phyloP scores from a whole-genome alignment of 2,797 vertebrate species.

The Muscicapa comitata region DNA sequence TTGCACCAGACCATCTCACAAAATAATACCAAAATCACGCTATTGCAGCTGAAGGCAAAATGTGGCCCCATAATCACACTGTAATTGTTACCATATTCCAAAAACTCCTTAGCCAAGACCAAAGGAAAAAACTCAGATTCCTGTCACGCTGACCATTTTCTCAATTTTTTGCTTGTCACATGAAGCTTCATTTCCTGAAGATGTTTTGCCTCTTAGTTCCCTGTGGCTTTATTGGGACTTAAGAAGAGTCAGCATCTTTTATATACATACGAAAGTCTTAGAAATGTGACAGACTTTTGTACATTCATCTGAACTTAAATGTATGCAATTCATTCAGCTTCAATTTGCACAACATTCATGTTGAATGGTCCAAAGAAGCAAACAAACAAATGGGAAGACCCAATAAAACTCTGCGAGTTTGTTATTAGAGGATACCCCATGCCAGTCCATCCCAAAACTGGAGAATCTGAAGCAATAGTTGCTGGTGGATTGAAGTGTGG shows the following conservation, averaged over 20 bases:
- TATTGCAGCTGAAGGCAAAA: not conserved
- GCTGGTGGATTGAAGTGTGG: not conserved
- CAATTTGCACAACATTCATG: not conserved
- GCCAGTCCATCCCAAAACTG: not conserved
- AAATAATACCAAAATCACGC: not conserved
- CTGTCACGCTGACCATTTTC: not conserved
- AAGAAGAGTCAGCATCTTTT: not conserved
- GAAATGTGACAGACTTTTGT: not conserved
- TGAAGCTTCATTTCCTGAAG: not conserved
- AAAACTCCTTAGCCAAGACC: not conserved
- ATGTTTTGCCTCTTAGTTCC: not conserved
- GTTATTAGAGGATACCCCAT: not conserved
- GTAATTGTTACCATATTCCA: not conserved
- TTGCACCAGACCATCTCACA: not conserved
- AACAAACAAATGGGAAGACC: not conserved
- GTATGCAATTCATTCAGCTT: not conserved
- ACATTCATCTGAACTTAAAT: not conserved
- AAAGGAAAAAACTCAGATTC: not conserved
- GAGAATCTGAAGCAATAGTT: not conserved
- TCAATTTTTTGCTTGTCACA: not conserved
- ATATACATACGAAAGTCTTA: not conserved
- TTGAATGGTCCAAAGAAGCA: not conserved
- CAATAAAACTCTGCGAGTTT: not conserved
- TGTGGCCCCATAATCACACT: not conserved
- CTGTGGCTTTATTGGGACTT: not conserved